Base-by-base conservation (phyloP, 1,140 invertebrate species). In the Listronotus bonariensis region DNA sequence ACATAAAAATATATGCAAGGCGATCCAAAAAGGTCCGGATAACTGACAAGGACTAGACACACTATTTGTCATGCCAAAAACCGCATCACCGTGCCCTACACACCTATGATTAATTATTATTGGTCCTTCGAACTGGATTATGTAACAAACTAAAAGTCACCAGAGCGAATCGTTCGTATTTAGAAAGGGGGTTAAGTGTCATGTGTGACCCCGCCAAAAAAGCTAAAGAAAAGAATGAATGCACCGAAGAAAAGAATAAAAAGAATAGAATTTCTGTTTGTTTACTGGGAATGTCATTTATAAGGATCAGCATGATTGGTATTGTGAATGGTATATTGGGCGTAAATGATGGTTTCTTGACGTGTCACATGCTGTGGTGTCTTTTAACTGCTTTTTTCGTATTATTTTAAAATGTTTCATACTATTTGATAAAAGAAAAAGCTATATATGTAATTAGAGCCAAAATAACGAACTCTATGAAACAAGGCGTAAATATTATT, bases 261-360 rank as follows among this genome's bases (percentile, higher is more conserved):
- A 54, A 54, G 31, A 56, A 56, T 56, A 38, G 54, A 26, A 56
- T 42, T 31, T 56, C 54, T 56, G 54, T 56, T 56, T 56, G 54
- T 56, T 56, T 56, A 56, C 54, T 38, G 41, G 38, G 41, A 56
- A 42, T 31, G 54, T 56, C 54, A 56, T 56, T 56, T 56, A 56
- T 56, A 56, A 56, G 54, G 54, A 56, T 56, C 54, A 56, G 12
- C 7, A 12, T 54, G 52, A 54, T 54, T 38, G 40, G 17, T 38
- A 38, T 56, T 56, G 54, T 56, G 54, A 9, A 14, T 11, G 18
- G 54, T 32, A 56, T 56, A 56, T 56, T 56, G 54, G 54, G 54
- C 54, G 54, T 56, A 56, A 56, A 56, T 56, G 54, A 56, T 56
- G 54, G 18, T 26, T 43, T 38, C 32, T 41, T 32, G 40, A 38